A percentile compares a stretch with the other conserved stretches of the same genome.
Conservation (phyloP, 1,140 invertebrate genomes). For the Choristoneura fumiferana region DNA sequence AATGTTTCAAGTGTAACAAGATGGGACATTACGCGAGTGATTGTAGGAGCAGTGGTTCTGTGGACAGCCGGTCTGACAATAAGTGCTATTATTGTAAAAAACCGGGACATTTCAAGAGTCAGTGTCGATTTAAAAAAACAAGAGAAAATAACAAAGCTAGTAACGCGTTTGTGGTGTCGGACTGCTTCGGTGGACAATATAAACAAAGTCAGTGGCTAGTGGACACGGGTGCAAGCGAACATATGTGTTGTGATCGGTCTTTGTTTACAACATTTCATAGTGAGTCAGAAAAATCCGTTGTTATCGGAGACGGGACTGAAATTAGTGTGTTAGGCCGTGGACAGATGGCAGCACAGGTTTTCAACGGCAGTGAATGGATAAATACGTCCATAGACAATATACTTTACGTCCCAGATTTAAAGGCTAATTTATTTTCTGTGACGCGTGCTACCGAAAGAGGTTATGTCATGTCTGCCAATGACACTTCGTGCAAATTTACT, state of each 20-base stretch:
- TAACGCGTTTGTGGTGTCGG: constrained; percentile 33
- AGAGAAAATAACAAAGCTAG: constrained; percentile 24
- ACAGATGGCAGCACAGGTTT: constrained; percentile 34
- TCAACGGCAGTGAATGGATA: constrained; percentile 30
- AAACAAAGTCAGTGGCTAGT: constrained; percentile 35
- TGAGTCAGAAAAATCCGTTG: constrained; percentile 21
- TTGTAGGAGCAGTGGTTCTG: constrained; percentile 22
- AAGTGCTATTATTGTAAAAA: constrained; percentile 40
- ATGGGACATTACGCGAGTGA: constrained; percentile 36
- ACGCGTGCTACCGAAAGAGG: constrained; percentile 40
- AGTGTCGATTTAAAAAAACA: constrained; percentile 32
- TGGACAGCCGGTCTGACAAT: constrained; percentile 13
- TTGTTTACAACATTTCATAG: constrained; percentile 28
- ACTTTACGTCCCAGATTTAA: constrained; percentile 54
- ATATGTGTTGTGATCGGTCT: constrained; percentile 32
- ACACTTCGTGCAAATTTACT: constrained; percentile 33
- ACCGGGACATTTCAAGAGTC: constrained; percentile 32
- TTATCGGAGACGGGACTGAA: constrained; percentile 31
- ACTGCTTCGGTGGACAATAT: background rate
- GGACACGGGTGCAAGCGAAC: constrained; percentile 34
- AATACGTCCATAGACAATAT: constrained; percentile 46
- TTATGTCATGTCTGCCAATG: constrained; percentile 41
- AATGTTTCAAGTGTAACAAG: constrained; percentile 39
- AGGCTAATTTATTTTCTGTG: constrained; percentile 59
- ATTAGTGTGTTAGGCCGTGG: constrained; percentile 32